Conservation (phyloP, 2,888 invertebrate genomes). For the Eupithecia insigniata region DNA sequence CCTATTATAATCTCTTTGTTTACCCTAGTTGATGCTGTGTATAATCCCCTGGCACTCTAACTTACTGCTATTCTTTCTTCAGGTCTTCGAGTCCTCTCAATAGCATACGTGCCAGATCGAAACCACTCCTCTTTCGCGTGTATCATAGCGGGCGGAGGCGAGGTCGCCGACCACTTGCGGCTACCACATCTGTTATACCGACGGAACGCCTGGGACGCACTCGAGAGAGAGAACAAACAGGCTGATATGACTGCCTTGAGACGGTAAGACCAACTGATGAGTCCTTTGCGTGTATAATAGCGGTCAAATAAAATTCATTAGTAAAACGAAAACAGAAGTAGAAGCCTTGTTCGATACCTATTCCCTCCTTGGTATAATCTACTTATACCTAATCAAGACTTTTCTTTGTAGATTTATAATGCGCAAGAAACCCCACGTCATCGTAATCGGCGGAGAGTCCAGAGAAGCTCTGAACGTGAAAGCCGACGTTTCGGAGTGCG, state of each 20-base stretch:
- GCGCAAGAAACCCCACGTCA: slow-evolving; percentile 96
- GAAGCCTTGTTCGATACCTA: too few relatives aligned
- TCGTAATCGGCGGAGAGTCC: slow-evolving; percentile 96
- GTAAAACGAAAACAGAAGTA: too few relatives aligned
- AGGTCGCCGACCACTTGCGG: slow-evolving; percentile 95
- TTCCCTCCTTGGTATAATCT: too few relatives aligned
- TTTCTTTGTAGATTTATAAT: slow-evolving; percentile 88
- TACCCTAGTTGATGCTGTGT: too few relatives aligned
- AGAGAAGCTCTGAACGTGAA: slow-evolving; percentile 93
- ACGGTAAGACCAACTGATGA: slow-evolving; percentile 52
- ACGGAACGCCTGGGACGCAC: slow-evolving; percentile 85
- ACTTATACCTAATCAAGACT: too few relatives aligned
- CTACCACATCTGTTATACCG: slow-evolving; percentile 93
- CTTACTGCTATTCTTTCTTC: slow-evolving; percentile 22
- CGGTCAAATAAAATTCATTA: too few relatives aligned
- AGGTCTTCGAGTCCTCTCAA: slow-evolving; percentile 92
- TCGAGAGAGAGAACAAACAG: slow-evolving; percentile 74
- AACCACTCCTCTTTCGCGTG: slow-evolving; percentile 94
- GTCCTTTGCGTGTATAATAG: too few relatives aligned
- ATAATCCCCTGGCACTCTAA: too few relatives aligned
- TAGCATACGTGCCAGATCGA: slow-evolving; percentile 94
- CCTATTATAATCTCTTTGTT: too few relatives aligned
- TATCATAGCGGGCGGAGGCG: slow-evolving; percentile 94
- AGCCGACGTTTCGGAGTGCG: slow-evolving; percentile 89
- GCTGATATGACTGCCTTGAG: slow-evolving; percentile 75